Evolutionary conservation across 2,888 invertebrate species (phyloP).

Genomic region (Caenorhabditis sp.): DNA sequence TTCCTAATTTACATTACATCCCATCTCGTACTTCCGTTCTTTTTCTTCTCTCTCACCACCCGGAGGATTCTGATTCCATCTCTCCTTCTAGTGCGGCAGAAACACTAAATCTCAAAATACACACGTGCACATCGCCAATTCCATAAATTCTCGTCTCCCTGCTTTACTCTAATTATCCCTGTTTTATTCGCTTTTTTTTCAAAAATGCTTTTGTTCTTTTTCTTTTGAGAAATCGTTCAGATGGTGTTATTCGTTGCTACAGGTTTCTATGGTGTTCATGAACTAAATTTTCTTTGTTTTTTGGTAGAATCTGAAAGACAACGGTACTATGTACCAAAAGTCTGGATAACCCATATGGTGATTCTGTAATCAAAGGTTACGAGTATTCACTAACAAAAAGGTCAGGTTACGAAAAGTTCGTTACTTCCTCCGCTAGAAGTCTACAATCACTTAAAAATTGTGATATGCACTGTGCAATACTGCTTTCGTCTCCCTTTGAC

Average conservation of each 20-base stretch:
- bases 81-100: slow-evolving; percentile 6
- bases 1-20: slow-evolving; percentile 28
- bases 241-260: not conserved
- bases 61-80: slow-evolving; percentile 29
- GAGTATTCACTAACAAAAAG: too few relatives aligned
- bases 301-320: not conserved
- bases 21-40: slow-evolving; percentile 27
- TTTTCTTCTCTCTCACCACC: slow-evolving; percentile 7
- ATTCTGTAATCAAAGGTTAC: too few relatives aligned
- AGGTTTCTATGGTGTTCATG: not conserved
- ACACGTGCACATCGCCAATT: slow-evolving; percentile 42
- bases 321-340: too few relatives aligned
- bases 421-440: too few relatives aligned
- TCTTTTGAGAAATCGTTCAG: not conserved
- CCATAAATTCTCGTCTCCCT: slow-evolving; percentile 44
- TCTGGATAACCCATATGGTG: too few relatives aligned
- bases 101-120: slow-evolving; percentile 50
- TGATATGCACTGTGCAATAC: too few relatives aligned
- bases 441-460: too few relatives aligned
- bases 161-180: slow-evolving; percentile 35
- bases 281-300: not conserved
- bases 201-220: not conserved
- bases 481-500: too few relatives aligned
- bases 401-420: too few relatives aligned
- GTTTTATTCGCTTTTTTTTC: slow-evolving; percentile 29